Percentiles rank a stretch among this genome's conserved stretches.
Conservation (phyloP, 2,797 vertebrate species). For the Coregonus sp. region DNA sequence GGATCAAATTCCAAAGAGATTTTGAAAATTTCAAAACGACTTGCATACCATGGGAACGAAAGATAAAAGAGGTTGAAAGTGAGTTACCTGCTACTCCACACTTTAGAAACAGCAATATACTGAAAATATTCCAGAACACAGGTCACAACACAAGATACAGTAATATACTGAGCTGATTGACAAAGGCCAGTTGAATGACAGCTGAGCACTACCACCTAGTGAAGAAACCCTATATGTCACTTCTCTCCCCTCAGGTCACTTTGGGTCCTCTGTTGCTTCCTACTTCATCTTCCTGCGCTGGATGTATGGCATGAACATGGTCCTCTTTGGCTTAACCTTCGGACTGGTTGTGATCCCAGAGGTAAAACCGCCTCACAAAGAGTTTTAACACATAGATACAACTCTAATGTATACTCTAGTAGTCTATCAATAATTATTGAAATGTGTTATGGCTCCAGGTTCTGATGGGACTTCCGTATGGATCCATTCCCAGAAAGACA, state of each 20-base stretch:
- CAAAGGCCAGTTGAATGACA: neutral
- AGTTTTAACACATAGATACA: neutral
- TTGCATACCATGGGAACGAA: constrained; percentile 98
- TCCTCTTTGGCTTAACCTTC: constrained; percentile 95
- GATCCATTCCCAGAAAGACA: constrained; percentile 92
- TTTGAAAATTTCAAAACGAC: constrained; percentile 95
- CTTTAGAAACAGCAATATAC: neutral
- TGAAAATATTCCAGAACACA: neutral
- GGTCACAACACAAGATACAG: neutral
- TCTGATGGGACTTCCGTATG: constrained; percentile 94
- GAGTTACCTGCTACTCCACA: constrained; percentile 58
- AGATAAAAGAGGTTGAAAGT: constrained; percentile 99
- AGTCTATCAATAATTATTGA: neutral
- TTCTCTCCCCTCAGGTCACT: constrained; percentile 83
- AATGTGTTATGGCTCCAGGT: constrained; percentile 68
- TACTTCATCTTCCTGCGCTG: constrained; percentile 98
- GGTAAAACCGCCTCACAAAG: constrained; percentile 67
- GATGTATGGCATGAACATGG: constrained; percentile 98
- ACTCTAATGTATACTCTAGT: neutral
- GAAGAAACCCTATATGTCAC: constrained; percentile 1
- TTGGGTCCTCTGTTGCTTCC: constrained; percentile 96
- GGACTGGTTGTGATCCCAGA: constrained; percentile 97
- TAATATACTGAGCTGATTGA: neutral
- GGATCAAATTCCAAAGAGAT: constrained; percentile 98
- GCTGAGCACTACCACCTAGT: constrained; percentile 1